Percentiles rank a stretch among this genome's conserved stretches.
Conservation (phyloP, 2,113 vertebrate species). For the Lichenostomus cassidix region DNA sequence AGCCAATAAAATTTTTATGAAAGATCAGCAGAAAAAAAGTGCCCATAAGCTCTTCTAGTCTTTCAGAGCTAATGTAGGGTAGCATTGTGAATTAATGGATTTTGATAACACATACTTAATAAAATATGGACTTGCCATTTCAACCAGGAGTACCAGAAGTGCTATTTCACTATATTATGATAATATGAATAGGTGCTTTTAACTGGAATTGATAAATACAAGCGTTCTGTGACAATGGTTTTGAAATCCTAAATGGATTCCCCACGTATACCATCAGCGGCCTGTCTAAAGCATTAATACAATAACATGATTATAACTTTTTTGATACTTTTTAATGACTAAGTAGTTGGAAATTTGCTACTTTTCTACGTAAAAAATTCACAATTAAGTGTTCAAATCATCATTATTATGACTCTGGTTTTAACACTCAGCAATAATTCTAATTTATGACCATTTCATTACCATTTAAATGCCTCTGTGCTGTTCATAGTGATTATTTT, state of each 20-base stretch:
- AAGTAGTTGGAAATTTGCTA: neutral
- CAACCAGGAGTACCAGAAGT: neutral
- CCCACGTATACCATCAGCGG: neutral
- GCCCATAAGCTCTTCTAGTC: fast-evolving
- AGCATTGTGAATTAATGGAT: neutral
- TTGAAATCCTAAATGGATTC: neutral
- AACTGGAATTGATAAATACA: neutral
- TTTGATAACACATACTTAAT: neutral
- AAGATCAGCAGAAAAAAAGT: neutral
- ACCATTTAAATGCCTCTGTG: neutral
- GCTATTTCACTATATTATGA: neutral
- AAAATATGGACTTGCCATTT: neutral
- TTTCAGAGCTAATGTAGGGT: neutral
- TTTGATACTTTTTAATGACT: neutral
- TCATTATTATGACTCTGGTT: neutral
- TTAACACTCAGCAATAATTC: neutral
- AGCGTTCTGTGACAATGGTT: neutral
- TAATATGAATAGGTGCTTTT: neutral
- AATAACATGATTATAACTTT: neutral
- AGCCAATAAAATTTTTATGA: neutral
- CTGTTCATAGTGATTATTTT: neutral
- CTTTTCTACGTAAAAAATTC: neutral
- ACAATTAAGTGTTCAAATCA: neutral
- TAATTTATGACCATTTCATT: neutral
- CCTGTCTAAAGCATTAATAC: neutral